Percentiles rank a stretch among this genome's conserved stretches.
Conservation (phyloP, 2,888 invertebrate species). For the Dryomyza anilis region DNA sequence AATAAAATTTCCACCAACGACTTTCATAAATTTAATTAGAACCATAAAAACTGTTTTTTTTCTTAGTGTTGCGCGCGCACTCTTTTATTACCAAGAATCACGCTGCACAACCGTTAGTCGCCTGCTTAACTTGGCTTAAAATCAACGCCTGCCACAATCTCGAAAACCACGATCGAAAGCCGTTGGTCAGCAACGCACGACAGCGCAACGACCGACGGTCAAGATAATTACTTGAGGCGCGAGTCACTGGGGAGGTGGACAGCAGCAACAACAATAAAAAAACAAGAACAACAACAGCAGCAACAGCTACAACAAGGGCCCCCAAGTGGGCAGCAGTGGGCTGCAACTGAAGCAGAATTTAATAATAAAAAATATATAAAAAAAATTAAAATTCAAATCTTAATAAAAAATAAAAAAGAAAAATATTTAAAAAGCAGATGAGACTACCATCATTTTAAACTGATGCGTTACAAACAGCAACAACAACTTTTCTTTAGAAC, state of each 20-base stretch:
- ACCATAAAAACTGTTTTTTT: background rate
- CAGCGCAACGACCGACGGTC: too few relatives aligned
- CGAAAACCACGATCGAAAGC: background rate
- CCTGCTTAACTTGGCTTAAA: slow-evolving; percentile 3
- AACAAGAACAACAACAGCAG: background rate
- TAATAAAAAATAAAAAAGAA: background rate
- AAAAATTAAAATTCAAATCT: too few relatives aligned
- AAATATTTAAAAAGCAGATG: background rate
- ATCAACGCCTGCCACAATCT: background rate
- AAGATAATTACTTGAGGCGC: too few relatives aligned
- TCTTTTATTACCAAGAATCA: slow-evolving; percentile 7
- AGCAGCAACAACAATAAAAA: background rate
- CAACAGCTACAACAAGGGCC: background rate
- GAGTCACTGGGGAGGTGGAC: background rate
- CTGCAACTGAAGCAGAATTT: too few relatives aligned
- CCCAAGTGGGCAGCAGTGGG: background rate
- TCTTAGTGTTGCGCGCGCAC: background rate
- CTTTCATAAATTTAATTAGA: too few relatives aligned
- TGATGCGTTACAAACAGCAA: slow-evolving; percentile 7
- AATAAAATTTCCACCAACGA: too few relatives aligned
- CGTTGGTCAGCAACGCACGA: background rate
- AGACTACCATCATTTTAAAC: background rate
- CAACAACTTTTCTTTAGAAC: background rate
- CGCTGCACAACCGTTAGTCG: slow-evolving; percentile 16
- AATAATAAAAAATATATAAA: too few relatives aligned